Evolutionary conservation across 2,797 vertebrate species (phyloP).

Genomic region (Lophotriccus pileatus): DNA sequence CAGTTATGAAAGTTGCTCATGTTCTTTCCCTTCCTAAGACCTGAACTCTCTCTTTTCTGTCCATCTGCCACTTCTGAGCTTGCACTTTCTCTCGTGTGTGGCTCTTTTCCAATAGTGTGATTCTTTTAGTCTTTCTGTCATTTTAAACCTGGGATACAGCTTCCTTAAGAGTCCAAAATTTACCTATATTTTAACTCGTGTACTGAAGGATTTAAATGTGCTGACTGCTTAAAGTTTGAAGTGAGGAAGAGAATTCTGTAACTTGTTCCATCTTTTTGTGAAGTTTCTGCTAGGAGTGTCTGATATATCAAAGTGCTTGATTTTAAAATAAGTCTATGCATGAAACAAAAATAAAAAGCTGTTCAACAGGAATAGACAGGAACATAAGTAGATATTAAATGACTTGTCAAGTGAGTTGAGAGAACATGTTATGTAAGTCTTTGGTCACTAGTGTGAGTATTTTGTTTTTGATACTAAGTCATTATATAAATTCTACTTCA

Average conservation of each 20-base stretch:
- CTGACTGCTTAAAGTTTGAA: background rate
- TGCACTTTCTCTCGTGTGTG: background rate
- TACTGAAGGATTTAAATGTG: background rate
- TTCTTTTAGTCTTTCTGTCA: background rate
- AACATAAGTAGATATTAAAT: background rate
- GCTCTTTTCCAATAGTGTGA: background rate
- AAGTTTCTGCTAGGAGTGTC: background rate
- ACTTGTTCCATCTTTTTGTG: background rate
- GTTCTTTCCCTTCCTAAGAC: background rate
- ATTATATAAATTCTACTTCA: background rate
- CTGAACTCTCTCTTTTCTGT: background rate
- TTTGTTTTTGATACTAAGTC: slow-evolving; percentile 5
- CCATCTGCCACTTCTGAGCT: background rate
- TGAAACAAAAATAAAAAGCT: slow-evolving; percentile 40
- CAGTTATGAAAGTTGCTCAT: background rate
- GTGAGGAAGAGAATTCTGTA: background rate
- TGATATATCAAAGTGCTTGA: background rate
- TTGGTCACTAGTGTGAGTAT: background rate
- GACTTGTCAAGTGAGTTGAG: slow-evolving; percentile 22
- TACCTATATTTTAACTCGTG: background rate
- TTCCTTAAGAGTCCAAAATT: background rate
- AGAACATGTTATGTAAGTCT: slow-evolving; percentile 20
- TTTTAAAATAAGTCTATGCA: background rate
- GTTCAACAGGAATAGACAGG: slow-evolving; percentile 20
- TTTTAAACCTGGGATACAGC: background rate